Evolutionary conservation across 2,797 vertebrate species (phyloP).

Genomic region (Arnoldichthys spilopterus): DNA sequence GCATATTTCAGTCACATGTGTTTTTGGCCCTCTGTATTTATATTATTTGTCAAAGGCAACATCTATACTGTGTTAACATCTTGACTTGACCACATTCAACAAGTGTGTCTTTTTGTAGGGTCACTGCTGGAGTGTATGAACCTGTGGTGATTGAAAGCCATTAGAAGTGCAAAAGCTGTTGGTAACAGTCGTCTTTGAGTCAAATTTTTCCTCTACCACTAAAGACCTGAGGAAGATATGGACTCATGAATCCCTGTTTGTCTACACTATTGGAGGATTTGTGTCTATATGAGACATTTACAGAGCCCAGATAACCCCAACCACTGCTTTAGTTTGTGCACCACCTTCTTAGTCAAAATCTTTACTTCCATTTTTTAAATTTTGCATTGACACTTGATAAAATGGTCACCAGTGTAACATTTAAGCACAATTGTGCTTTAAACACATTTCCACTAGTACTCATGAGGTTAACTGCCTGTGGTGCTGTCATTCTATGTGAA

Average conservation of each 20-base stretch:
- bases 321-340: not conserved
- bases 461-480: not conserved
- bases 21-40: too few relatives aligned
- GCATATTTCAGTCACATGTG: too few relatives aligned
- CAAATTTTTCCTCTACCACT: not conserved
- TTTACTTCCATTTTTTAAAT: not conserved
- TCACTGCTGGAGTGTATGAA: conserved; percentile 91
- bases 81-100: not conserved
- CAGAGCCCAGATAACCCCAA: not conserved
- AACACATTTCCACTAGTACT: not conserved
- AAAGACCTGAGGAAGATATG: not conserved
- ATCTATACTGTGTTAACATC: not conserved
- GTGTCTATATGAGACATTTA: not conserved
- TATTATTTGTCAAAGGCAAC: too few relatives aligned
- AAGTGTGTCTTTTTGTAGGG: conserved; percentile 71
- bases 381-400: not conserved
- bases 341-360: not conserved
- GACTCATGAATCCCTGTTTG: not conserved
- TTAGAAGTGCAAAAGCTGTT: conserved; percentile 57
- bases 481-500: conserved; percentile 8
- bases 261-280: not conserved
- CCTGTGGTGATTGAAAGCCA: conserved; percentile 96
- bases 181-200: not conserved
- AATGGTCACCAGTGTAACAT: not conserved
- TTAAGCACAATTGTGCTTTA: conserved; percentile 1